Evolutionary conservation across 2,888 invertebrate genomes (phyloP).

Genomic region (Erpobdella octoculata): DNA sequence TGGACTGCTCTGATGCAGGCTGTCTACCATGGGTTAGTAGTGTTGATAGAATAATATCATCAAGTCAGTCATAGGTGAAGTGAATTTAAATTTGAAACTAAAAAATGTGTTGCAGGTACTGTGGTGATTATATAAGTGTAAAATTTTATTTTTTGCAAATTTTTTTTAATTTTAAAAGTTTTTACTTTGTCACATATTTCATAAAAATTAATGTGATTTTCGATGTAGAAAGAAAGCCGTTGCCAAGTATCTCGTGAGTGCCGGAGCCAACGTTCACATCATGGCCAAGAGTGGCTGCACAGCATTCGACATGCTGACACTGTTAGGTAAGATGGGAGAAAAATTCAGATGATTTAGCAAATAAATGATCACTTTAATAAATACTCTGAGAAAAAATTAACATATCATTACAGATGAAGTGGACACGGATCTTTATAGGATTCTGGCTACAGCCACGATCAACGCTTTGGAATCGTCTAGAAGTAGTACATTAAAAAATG

Average conservation of each 20-base stretch:
- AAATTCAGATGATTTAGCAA: background rate
- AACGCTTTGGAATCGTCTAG: background rate
- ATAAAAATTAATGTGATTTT: background rate
- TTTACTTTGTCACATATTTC: background rate
- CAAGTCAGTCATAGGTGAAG: background rate
- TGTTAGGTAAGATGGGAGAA: constrained; percentile 42
- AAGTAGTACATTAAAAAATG: background rate
- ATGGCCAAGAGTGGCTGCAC: constrained; percentile 52
- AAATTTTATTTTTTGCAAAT: too few relatives aligned
- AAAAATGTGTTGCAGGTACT: background rate
- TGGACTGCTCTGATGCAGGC: constrained; percentile 55
- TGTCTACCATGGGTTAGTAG: constrained; percentile 50
- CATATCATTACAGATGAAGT: constrained; percentile 45
- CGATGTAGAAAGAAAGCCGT: constrained; percentile 47
- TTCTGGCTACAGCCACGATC: constrained; percentile 45
- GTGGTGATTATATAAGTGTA: background rate
- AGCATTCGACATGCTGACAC: constrained; percentile 52
- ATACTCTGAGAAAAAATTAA: background rate
- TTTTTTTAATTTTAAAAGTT: too few relatives aligned
- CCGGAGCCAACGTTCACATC: constrained; percentile 50
- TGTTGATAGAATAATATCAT: background rate
- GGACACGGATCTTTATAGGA: constrained; percentile 48
- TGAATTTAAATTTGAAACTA: background rate
- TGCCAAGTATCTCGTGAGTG: constrained; percentile 49
- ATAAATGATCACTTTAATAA: background rate